These are phyloP conservation scores for Limnephilus lunatus DNA, from an alignment of 2,888 invertebrate species.

Conservation along the genomic window DNA sequence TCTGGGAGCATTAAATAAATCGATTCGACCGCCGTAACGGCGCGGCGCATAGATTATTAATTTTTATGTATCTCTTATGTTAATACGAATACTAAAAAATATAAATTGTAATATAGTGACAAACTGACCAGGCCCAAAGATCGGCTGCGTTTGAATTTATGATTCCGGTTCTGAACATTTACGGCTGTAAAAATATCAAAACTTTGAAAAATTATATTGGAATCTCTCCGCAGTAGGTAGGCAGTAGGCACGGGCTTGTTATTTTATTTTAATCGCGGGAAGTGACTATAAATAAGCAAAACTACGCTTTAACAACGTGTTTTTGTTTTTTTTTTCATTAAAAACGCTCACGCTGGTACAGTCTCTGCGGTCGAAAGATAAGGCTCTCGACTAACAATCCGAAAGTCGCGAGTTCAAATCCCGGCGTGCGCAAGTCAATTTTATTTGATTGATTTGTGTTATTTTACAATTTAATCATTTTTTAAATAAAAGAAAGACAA, in stretches of 20 bases:
- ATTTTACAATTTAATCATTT: too few species aligned
- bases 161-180: slow-evolving; percentile 39
- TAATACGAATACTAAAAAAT: slow-evolving; percentile 31
- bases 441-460: too few species aligned
- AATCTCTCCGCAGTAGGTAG: slow-evolving; percentile 5
- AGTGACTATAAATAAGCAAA: neutral
- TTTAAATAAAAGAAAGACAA: too few species aligned
- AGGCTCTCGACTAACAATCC: too few species aligned
- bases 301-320: neutral
- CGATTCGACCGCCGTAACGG: slow-evolving; percentile 21
- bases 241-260: neutral
- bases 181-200: slow-evolving; percentile 31
- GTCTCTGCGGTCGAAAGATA: too few species aligned
- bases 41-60: slow-evolving; percentile 43
- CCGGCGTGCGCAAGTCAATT: too few species aligned
- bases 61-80: slow-evolving; percentile 42
- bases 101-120: slow-evolving; percentile 50
- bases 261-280: neutral
- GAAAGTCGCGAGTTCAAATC: too few species aligned
- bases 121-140: slow-evolving; percentile 26
- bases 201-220: slow-evolving; percentile 36
- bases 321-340: neutral
- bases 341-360: too few species aligned
- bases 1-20: slow-evolving; percentile 5
- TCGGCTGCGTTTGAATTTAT: slow-evolving; percentile 32